Evolutionary conservation across 2,113 vertebrate genomes (phyloP).

Genomic region (Oplegnathus fasciatus): DNA sequence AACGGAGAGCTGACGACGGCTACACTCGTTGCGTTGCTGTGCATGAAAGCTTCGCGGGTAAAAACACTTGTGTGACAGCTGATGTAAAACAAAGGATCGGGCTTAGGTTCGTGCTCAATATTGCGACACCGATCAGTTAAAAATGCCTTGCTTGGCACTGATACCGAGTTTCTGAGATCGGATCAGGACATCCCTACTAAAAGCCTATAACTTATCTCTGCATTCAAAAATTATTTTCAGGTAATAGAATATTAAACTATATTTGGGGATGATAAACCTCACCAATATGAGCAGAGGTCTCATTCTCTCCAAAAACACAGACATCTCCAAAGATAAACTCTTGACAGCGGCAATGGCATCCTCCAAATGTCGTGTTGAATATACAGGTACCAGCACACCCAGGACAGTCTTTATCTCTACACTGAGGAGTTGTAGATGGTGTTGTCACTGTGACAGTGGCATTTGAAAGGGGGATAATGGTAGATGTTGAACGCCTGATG

Average conservation of each 20-base stretch:
- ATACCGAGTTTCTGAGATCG: too few relatives aligned
- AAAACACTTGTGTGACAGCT: too few relatives aligned
- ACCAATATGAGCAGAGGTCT: constrained; percentile 52
- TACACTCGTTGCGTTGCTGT: too few relatives aligned
- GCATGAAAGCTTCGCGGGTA: too few relatives aligned
- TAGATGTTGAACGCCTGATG: background rate
- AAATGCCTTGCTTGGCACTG: too few relatives aligned
- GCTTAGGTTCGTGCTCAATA: too few relatives aligned
- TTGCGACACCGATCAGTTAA: too few relatives aligned
- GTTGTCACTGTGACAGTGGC: background rate
- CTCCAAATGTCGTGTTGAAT: constrained; percentile 40
- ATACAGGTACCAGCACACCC: constrained; percentile 61
- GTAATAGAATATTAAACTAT: background rate
- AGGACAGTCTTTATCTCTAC: constrained; percentile 50
- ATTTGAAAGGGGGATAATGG: background rate
- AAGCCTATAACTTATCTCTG: background rate
- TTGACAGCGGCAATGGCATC: constrained; percentile 66
- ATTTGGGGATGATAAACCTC: constrained; percentile 15
- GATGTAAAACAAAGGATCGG: too few relatives aligned
- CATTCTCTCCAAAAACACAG: constrained; percentile 58
- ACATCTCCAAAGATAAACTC: constrained; percentile 43
- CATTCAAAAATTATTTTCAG: background rate
- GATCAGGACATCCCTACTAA: too few relatives aligned
- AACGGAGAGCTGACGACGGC: too few relatives aligned
- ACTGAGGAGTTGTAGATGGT: constrained; percentile 34